phyloP scores from a whole-genome alignment of 2,888 invertebrate species.

The Bombylius discolor region DNA sequence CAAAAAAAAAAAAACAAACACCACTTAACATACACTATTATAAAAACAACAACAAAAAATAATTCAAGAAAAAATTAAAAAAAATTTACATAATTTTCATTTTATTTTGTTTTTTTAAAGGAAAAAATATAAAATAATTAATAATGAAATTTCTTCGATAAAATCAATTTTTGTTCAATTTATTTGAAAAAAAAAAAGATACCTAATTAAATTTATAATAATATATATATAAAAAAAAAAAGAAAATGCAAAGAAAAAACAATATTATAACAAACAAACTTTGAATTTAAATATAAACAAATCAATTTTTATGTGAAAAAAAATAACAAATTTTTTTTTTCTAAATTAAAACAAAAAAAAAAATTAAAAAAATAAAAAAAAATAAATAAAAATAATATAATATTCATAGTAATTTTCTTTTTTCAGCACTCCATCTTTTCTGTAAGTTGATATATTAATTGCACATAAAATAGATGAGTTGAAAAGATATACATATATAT shows the following conservation, averaged over 20 bases:
- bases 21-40: no score
- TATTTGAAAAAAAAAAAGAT: not conserved
- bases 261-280: not conserved
- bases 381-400: not conserved
- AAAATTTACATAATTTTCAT: no score
- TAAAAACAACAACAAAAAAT: no score
- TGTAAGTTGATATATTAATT: conserved; percentile 25
- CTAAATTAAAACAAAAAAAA: not conserved
- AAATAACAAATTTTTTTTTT: not conserved
- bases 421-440: conserved; percentile 32
- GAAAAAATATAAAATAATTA: no score
- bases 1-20: no score
- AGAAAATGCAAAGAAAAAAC: not conserved
- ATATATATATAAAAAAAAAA: no score
- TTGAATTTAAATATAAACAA: not conserved
- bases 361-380: not conserved
- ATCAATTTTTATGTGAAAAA: not conserved
- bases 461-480: conserved; percentile 8
- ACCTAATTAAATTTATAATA: not conserved
- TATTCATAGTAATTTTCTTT: conserved; percentile 12
- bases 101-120: no score
- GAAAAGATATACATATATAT: not conserved
- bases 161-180: not conserved
- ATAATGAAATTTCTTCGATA: no score
- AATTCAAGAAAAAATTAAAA: no score